phyloP scores from a whole-genome alignment of 2,888 invertebrate genomes.

The Perizoma flavofasciatum region DNA sequence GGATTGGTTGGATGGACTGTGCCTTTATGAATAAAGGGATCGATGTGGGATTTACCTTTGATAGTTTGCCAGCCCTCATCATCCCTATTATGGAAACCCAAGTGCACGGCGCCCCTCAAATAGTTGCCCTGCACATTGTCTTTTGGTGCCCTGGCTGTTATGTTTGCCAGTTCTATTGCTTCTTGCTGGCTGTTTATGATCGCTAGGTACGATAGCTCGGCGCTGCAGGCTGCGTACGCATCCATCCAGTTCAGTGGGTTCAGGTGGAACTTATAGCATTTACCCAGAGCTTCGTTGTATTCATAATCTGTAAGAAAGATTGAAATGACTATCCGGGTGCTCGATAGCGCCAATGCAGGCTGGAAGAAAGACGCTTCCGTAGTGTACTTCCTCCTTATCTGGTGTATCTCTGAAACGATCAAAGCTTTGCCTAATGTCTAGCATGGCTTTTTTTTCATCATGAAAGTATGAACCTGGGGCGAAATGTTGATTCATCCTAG shows the following conservation, averaged over 20 bases:
- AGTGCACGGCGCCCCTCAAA: slow-evolving; percentile 46
- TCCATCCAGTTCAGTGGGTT: slow-evolving; percentile 61
- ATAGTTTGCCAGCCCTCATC: slow-evolving; percentile 50
- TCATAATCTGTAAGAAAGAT: slow-evolving; percentile 54
- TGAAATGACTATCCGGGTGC: no score
- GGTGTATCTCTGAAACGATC: no score
- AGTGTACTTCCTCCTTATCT: no score
- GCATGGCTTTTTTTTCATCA: no score
- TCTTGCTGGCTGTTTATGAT: slow-evolving; percentile 59
- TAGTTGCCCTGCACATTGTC: slow-evolving; percentile 46
- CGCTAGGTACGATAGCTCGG: slow-evolving; percentile 63
- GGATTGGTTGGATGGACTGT: not conserved
- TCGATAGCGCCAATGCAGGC: no score
- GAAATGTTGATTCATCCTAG: no score
- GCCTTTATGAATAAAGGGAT: not conserved
- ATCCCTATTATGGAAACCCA: slow-evolving; percentile 47
- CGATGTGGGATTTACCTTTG: slow-evolving; percentile 47
- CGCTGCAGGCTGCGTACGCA: slow-evolving; percentile 56
- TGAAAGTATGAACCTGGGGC: no score
- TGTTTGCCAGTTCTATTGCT: slow-evolving; percentile 48
- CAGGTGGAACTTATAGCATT: slow-evolving; percentile 68
- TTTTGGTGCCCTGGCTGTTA: slow-evolving; percentile 51
- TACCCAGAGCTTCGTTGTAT: slow-evolving; percentile 47
- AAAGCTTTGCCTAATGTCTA: no score
- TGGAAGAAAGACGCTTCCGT: no score